phyloP scores from a whole-genome alignment of 2,888 invertebrate species.

The Apeira syringaria region DNA sequence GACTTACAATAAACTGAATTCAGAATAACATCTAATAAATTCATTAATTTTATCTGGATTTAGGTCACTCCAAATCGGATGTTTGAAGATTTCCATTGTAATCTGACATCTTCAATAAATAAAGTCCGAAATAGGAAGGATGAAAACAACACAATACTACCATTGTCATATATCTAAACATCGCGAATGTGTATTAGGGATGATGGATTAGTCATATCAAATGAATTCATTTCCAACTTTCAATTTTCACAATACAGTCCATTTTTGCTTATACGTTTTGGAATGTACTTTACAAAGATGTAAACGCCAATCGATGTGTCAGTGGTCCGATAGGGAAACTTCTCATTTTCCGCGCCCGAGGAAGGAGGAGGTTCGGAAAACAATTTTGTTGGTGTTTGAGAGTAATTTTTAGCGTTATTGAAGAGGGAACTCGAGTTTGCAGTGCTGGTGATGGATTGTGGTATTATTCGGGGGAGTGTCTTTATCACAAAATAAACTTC shows the following conservation, averaged over 20 bases:
- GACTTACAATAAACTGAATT: no score
- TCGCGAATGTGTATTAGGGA: slow-evolving; percentile 35
- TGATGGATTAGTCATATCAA: slow-evolving; percentile 73
- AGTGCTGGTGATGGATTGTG: slow-evolving; percentile 53
- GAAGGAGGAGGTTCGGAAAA: slow-evolving; percentile 57
- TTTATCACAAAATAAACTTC: no score
- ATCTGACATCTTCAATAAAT: no score
- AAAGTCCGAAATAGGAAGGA: background rate
- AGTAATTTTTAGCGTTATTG: slow-evolving; percentile 76
- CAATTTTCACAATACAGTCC: slow-evolving; percentile 50
- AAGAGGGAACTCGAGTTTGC: slow-evolving; percentile 56
- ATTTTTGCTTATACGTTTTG: slow-evolving; percentile 59
- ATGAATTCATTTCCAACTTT: slow-evolving; percentile 41
- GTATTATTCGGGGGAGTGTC: slow-evolving; percentile 33
- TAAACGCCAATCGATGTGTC: slow-evolving; percentile 79
- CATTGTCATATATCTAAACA: slow-evolving; percentile 3
- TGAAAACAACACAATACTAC: background rate
- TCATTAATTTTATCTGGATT: no score
- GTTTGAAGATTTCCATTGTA: no score
- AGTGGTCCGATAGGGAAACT: slow-evolving; percentile 76
- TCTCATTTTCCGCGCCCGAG: slow-evolving; percentile 68
- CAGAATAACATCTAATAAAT: no score
- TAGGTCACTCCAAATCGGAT: no score
- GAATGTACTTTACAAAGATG: slow-evolving; percentile 74
- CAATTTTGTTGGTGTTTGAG: slow-evolving; percentile 73